Evolutionary conservation across 2,113 vertebrate genomes (phyloP).

Genomic region (Paramisgurnus dabryanus): DNA sequence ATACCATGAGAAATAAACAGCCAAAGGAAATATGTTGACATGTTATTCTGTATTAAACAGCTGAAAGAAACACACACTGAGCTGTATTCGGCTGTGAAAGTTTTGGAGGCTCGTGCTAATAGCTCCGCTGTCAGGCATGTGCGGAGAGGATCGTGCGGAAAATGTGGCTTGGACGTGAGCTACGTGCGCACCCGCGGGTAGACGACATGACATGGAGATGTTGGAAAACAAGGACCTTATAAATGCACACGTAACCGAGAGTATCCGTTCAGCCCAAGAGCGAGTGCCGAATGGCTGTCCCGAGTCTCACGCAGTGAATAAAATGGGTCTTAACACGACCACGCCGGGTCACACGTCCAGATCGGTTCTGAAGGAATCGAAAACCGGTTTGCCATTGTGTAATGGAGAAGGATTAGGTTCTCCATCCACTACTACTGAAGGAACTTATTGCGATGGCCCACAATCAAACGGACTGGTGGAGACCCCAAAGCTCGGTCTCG

Average conservation of each 20-base stretch:
- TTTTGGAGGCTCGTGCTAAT: conserved; percentile 57
- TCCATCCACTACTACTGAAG: conserved; percentile 63
- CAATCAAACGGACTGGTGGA: conserved; percentile 51
- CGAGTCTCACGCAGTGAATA: conserved; percentile 47
- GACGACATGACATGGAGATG: conserved; percentile 78
- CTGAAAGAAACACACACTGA: background rate
- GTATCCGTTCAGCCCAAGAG: conserved; percentile 47
- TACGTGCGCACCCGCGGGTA: conserved; percentile 72
- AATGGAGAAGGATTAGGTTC: conserved; percentile 59
- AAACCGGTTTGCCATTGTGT: conserved; percentile 65
- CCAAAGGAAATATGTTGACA: background rate
- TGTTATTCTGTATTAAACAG: background rate
- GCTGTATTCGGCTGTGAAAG: conserved; percentile 52
- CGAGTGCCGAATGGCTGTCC: conserved; percentile 47
- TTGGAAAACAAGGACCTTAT: conserved; percentile 69
- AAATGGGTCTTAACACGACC: conserved; percentile 71
- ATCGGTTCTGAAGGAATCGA: conserved; percentile 62
- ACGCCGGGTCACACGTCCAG: conserved; percentile 66
- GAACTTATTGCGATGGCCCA: conserved; percentile 56
- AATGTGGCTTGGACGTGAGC: conserved; percentile 77
- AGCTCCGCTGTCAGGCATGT: conserved; percentile 54
- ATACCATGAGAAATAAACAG: background rate
- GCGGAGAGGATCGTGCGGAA: conserved; percentile 60
- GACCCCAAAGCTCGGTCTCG: conserved; percentile 1
- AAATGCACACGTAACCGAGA: conserved; percentile 56